These are phyloP conservation scores for Chlamydotis undulata DNA, from an alignment of 2,113 vertebrate genomes.

Conservation along the genomic window DNA sequence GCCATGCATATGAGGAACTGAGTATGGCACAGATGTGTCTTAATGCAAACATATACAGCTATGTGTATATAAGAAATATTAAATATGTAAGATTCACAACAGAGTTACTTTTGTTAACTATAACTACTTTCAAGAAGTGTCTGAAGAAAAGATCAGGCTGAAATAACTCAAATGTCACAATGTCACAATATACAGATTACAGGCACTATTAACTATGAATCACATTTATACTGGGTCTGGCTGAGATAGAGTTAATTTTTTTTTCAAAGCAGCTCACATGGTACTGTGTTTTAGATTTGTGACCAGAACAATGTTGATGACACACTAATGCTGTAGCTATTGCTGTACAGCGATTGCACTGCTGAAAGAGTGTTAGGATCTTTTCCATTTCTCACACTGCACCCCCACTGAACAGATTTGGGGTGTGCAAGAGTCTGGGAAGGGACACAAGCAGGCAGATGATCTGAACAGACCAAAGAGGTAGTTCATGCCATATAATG, in stretches of 20 bases:
- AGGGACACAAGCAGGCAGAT: neutral
- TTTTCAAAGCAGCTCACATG: neutral
- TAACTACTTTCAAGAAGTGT: neutral
- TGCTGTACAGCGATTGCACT: neutral
- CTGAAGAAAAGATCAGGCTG: neutral
- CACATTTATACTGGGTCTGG: neutral
- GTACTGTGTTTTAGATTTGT: neutral
- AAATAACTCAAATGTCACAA: neutral
- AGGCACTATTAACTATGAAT: neutral
- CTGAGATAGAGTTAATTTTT: neutral
- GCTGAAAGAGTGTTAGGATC: neutral
- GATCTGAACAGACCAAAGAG: neutral
- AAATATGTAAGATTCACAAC: neutral
- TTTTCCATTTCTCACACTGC: neutral
- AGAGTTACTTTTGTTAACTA: neutral
- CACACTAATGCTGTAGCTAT: neutral
- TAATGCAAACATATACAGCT: neutral
- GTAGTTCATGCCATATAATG: neutral
- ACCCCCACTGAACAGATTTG: rapidly evolving
- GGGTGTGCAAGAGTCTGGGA: neutral
- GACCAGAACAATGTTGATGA: neutral
- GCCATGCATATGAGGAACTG: neutral
- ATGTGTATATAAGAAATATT: neutral
- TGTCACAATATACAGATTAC: neutral
- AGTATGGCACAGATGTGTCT: neutral